Percentiles rank a stretch among this genome's conserved stretches.
Evolutionary conservation across 2,797 vertebrate genomes (phyloP).

Genomic region (Onychomys torridus): DNA sequence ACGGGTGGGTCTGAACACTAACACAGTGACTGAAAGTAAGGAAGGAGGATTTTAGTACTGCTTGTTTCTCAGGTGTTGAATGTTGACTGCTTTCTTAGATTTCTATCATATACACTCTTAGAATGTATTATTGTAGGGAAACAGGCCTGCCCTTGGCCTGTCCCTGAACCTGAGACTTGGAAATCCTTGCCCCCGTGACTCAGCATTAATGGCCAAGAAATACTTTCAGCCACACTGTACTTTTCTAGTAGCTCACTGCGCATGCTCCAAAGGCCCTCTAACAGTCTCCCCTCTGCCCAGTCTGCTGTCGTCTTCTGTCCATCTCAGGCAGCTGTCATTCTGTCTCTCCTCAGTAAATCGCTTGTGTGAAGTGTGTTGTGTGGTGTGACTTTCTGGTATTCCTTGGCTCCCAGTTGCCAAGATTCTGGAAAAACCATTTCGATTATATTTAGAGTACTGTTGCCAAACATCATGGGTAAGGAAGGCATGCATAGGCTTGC

Average conservation of each 20-base stretch:
- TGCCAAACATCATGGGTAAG: neutral
- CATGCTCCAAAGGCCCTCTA: neutral
- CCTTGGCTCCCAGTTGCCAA: neutral
- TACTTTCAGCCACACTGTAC: neutral
- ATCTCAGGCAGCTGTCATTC: neutral
- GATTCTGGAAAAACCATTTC: neutral
- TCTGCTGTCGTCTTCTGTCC: neutral
- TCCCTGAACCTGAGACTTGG: neutral
- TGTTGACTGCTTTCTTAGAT: neutral
- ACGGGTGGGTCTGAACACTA: too few relatives aligned
- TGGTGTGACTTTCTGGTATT: neutral
- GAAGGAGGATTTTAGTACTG: neutral
- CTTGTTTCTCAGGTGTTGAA: neutral
- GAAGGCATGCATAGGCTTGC: slow-evolving; percentile 45
- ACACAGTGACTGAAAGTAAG: neutral
- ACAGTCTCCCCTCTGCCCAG: neutral
- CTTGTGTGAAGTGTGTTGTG: neutral
- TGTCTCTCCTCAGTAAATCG: neutral
- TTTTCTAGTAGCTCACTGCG: neutral
- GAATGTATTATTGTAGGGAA: neutral
- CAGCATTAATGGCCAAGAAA: neutral
- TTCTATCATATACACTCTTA: neutral
- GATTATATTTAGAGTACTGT: neutral
- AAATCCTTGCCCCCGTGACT: neutral
- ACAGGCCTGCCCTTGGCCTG: neutral